phyloP scores from a whole-genome alignment of 2,888 invertebrate genomes.

The Volucella zonaria region DNA sequence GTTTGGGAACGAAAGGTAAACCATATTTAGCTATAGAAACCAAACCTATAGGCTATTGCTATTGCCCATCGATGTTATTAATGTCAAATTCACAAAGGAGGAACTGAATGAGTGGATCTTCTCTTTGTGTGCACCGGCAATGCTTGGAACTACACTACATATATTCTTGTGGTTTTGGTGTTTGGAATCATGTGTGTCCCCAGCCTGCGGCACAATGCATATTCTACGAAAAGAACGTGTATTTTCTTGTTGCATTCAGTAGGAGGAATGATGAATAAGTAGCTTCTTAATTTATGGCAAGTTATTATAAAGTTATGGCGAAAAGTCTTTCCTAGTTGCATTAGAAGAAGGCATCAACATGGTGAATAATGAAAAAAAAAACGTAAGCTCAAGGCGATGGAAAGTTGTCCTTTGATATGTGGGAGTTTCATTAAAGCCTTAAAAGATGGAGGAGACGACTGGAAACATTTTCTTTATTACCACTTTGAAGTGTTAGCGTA shows the following conservation, averaged over 20 bases:
- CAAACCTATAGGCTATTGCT: conserved; percentile 54
- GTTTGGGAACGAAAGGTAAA: conserved; percentile 20
- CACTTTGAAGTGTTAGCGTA: too few relatives aligned
- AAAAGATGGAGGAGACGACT: too few relatives aligned
- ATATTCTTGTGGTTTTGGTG: neutral
- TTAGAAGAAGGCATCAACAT: too few relatives aligned
- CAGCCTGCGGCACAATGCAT: conserved; percentile 21
- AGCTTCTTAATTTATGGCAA: conserved; percentile 39
- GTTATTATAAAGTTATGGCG: conserved; percentile 26
- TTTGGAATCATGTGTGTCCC: conserved; percentile 12
- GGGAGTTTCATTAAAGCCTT: too few relatives aligned
- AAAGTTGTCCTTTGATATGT: too few relatives aligned
- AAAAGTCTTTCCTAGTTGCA: neutral
- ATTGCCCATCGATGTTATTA: conserved; percentile 56
- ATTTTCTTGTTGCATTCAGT: conserved; percentile 18
- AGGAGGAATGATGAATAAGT: conserved; percentile 52
- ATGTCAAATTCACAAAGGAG: conserved; percentile 66
- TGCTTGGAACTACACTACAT: conserved; percentile 7
- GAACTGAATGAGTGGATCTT: conserved; percentile 42
- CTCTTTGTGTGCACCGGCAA: conserved; percentile 42
- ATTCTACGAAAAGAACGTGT: neutral
- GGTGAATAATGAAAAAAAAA: too few relatives aligned
- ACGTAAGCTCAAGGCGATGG: too few relatives aligned
- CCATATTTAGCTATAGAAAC: conserved; percentile 56
- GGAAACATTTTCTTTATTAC: too few relatives aligned